These are phyloP conservation scores for Meloidogyne floridensis DNA, from an alignment of 1,140 invertebrate genomes.

Conservation along the genomic window DNA sequence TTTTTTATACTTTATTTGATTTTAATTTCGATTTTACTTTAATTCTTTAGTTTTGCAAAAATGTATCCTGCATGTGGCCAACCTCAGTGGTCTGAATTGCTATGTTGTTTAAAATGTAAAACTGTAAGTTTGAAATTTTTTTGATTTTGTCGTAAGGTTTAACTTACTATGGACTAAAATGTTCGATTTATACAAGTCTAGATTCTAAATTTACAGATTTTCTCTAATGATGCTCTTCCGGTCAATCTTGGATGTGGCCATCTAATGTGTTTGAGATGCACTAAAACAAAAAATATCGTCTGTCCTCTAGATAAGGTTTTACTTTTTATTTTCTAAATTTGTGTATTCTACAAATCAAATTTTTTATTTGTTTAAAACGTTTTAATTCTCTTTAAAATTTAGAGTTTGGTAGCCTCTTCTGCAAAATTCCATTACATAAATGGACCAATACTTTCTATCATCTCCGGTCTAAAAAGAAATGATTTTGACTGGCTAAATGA, in stretches of 20 bases:
- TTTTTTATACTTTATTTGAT: neutral
- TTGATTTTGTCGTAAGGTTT: too few species aligned
- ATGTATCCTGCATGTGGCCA: slow-evolving; percentile 4
- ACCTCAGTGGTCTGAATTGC: slow-evolving; percentile 52
- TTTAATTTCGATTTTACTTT: neutral
- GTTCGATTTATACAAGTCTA: too few species aligned
- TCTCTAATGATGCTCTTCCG: slow-evolving; percentile 43
- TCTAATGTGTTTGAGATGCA: slow-evolving; percentile 48
- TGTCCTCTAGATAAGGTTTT: slow-evolving; percentile 10
- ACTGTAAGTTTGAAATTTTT: slow-evolving; percentile 29
- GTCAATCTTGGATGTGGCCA: slow-evolving; percentile 58
- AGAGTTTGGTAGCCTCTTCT: neutral
- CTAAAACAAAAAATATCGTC: neutral
- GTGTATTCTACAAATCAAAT: neutral
- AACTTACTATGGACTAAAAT: too few species aligned
- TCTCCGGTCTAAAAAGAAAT: neutral
- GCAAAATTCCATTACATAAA: slow-evolving; percentile 26
- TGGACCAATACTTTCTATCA: slow-evolving; percentile 17
- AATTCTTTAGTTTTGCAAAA: neutral
- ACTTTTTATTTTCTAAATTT: neutral
- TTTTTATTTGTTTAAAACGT: too few species aligned
- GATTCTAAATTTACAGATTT: slow-evolving; percentile 41
- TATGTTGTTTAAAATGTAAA: slow-evolving; percentile 54
- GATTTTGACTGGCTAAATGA: neutral
- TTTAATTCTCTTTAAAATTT: neutral